Evolutionary conservation across 1,140 invertebrate genomes (phyloP), one percentile per base, ranked within the genome.

Genomic region (Cherax destructor): DNA sequence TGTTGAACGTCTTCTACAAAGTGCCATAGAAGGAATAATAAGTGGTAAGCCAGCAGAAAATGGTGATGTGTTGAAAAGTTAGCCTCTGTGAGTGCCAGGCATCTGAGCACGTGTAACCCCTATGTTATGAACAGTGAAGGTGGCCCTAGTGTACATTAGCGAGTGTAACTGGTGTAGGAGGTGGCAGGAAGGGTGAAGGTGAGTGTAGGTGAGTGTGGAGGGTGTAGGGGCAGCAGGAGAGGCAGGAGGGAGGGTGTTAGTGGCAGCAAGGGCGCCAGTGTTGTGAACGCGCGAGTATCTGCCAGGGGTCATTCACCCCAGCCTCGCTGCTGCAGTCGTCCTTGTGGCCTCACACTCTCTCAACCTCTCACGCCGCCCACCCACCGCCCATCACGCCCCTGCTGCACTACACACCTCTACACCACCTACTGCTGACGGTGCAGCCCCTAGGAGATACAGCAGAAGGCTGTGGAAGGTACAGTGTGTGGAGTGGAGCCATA

Each of bases 261-360:
- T 81, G 59, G 56, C 80, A 83, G 81, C 80, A 78, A 84, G 81
- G 80, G 81, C 72, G 88, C 61, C 50, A 72, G 79, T 88, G 87
- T 88, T 88, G 87, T 74, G 87, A 88, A 78, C 61, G 87, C 79
- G 61, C 87, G 87, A 81, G 79, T 88, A 88, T 90, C 77, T 77
- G 18, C 69, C 65, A 76, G 80, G 72, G 88, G 80, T 90, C 88
- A 90, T 90, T 90, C 88, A 90, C 88, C 88, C 88, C 88, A n/a
- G 30, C 85, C 65, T 16, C 56, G 80, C 72, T 77, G 88, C 72
- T 90, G 80, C 74, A 77, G 80, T 80, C 83, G 80, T 81, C 88
- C 88, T 84, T 77, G 80, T 85, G 80, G 80, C 81, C 88, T 83
- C 72, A 76, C 83, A 21, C 88, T 84, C 80, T 78, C 74, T 50